Evolutionary conservation across 2,113 vertebrate genomes (phyloP), one percentile per base, ranked within the genome.

Genomic region (Takifugu bimaculatus): DNA sequence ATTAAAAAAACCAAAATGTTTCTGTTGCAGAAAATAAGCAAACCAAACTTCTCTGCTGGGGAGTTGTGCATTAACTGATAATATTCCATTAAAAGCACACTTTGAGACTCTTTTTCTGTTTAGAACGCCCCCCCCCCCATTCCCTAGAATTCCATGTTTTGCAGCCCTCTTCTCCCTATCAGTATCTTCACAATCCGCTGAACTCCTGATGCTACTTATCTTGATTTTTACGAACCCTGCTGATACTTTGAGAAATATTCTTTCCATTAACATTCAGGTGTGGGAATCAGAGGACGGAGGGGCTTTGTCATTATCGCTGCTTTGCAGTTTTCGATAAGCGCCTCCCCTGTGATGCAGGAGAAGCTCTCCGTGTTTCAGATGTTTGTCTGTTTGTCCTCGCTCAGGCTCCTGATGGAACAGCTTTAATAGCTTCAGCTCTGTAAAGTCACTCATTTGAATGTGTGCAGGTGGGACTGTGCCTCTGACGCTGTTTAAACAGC

Each of bases 291-390:
- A 66, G 62, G 68, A 61, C 55, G 65, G 57, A 20, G 78, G 56
- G 68, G 62, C 64, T 43, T 57, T 64, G 61, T 78, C 69, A 71
- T 82, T 81, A 85, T 84, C 58, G 11, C 50, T n/a, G 48, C 52
- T 12, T 42, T 70, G 71, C 76, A 72, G 81, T 57, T 85, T 76
- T 77, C 79, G 79, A 85, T 77, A 67, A 82, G 86, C 66, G 60
- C 70, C 70, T 73, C 65, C 54, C 48, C 44, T 27, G 60, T 70
- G 68, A 76, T 62, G 32, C 54, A 1, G 55, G 42, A 54, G 67
- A 60, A 47, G 60, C 58, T 77, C 67, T 57, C 14, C 57, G 42
- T 79, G 65, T 53, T 48, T 35, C 64, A 74, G 57, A 71, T 74
- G 56, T 74, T 72, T 66, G 60, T 63, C 62, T 69, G 53, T 60